phyloP scores from a whole-genome alignment of 2,113 vertebrate species.

The Ciconia boyciana region DNA sequence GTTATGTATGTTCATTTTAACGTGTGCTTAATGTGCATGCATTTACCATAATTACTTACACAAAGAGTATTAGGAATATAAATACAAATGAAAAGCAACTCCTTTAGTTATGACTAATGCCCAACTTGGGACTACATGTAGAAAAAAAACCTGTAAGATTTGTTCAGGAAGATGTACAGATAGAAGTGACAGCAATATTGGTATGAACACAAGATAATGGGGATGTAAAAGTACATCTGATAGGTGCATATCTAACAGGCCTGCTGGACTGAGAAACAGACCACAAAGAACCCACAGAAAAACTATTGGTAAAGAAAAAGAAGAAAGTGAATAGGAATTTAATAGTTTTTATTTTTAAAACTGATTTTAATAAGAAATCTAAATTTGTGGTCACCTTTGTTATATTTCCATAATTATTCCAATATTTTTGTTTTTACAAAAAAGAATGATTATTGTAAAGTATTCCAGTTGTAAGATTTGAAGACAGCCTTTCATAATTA shows the following conservation, averaged over 20 bases:
- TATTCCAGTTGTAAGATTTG: neutral
- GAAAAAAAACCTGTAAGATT: neutral
- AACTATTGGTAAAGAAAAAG: neutral
- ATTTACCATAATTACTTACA: neutral
- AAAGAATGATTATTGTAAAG: neutral
- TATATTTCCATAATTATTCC: neutral
- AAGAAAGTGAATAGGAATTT: neutral
- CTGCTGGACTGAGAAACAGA: neutral
- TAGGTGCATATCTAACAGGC: neutral
- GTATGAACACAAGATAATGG: neutral
- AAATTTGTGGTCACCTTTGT: neutral
- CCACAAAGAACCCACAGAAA: neutral
- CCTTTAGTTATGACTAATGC: neutral
- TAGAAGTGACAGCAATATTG: neutral
- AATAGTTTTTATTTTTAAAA: neutral
- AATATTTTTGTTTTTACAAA: neutral
- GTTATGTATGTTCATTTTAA: neutral
- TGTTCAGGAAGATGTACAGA: neutral
- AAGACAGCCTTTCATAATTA: conserved; percentile 37
- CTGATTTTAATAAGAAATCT: neutral
- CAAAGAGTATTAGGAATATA: neutral
- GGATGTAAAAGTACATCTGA: neutral
- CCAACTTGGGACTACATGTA: neutral
- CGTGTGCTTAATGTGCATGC: neutral
- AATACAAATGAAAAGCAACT: neutral